Percentiles rank a stretch among this genome's conserved stretches.
Evolutionary conservation across 64 coral and sea anemone species (phyloP).

Genomic region (Montipora foliosa): DNA sequence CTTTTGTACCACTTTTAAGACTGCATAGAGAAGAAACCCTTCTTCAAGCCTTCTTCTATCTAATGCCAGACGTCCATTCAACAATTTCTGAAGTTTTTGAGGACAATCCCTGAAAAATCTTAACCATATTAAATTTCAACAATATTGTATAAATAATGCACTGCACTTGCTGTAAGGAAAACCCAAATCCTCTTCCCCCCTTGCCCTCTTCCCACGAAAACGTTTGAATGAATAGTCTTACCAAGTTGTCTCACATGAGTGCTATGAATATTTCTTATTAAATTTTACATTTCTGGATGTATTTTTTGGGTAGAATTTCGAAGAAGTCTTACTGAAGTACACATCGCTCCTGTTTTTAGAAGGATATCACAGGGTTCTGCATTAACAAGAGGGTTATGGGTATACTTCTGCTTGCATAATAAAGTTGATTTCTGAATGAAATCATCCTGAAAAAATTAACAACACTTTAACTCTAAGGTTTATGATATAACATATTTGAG

Average conservation of each 20-base stretch:
- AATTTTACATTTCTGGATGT: not conserved
- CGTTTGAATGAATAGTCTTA: not conserved
- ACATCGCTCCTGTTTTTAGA: not conserved
- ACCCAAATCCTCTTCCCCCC: not conserved
- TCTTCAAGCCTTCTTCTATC: slow-evolving; percentile 49
- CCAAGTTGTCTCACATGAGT: not conserved
- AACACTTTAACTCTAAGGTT: not conserved
- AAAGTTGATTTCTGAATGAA: not conserved
- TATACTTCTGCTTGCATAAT: not conserved
- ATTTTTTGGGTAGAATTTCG: not conserved
- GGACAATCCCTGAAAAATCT: not conserved
- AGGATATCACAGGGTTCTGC: not conserved
- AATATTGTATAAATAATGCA: not conserved
- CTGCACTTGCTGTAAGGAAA: not conserved
- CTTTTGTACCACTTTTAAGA: not conserved
- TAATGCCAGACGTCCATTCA: not conserved
- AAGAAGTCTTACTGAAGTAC: not conserved
- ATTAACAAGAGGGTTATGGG: not conserved
- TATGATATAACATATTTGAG: too few species aligned
- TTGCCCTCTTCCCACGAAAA: not conserved
- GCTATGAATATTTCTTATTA: not conserved
- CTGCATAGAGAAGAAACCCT: slow-evolving; percentile 8
- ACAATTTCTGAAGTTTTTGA: slow-evolving; percentile 19
- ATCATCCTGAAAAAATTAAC: not conserved
- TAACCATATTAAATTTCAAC: not conserved